Conservation (phyloP, 2,113 vertebrate genomes). For the Passer montanus region DNA sequence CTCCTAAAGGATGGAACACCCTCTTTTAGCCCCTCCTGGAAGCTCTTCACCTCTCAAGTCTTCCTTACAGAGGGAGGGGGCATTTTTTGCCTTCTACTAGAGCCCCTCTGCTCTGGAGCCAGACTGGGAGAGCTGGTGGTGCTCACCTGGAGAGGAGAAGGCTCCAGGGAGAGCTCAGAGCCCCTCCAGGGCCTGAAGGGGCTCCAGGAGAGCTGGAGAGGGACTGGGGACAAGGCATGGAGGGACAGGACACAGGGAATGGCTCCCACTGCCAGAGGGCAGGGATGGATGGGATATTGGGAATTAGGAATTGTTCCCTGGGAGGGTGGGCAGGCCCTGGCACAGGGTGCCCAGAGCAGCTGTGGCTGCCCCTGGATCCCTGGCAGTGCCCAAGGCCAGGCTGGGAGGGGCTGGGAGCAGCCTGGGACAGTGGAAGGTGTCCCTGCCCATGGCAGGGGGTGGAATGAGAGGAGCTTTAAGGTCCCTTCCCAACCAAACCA, state of each 20-base stretch:
- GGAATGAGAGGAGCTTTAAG: background rate
- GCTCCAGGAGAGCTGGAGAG: background rate
- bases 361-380: background rate
- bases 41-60: background rate
- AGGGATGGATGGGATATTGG: background rate
- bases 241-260: background rate
- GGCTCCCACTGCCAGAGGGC: background rate
- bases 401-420: accelerated
- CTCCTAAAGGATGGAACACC: background rate
- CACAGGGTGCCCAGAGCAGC: background rate
- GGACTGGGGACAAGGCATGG: background rate
- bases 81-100: accelerated
- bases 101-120: background rate
- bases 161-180: background rate
- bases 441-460: background rate
- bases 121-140: background rate
- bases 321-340: background rate
- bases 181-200: background rate
- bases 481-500: background rate
- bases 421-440: accelerated
- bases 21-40: background rate
- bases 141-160: background rate
- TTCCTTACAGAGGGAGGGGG: background rate
- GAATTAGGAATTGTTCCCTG: background rate
- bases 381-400: background rate